Percentiles rank a stretch among this genome's conserved stretches.
These are phyloP conservation scores for Notolabrus celidotus DNA, from an alignment of 2,797 vertebrate genomes.

Conservation along the genomic window DNA sequence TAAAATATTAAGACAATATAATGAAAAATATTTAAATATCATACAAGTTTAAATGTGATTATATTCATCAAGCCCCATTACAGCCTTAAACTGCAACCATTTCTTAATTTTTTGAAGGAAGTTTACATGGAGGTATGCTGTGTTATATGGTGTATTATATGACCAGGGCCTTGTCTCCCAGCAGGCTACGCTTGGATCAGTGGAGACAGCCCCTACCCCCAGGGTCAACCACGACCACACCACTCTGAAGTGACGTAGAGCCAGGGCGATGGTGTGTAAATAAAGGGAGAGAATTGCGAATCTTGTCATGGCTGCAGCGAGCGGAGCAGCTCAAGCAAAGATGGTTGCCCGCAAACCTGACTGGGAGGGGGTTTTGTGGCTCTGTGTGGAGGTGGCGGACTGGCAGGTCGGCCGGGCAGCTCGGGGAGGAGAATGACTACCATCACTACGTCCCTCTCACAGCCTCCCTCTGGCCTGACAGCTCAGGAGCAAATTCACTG, in stretches of 20 bases:
- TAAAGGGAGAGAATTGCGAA: constrained; percentile 92
- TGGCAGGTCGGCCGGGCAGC: constrained; percentile 1
- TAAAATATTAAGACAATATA: constrained; percentile 17
- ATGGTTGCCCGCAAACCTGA: constrained; percentile 92
- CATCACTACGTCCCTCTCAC: constrained; percentile 58
- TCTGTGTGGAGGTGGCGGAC: constrained; percentile 80
- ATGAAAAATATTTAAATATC: constrained; percentile 9
- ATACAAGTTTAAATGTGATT: too few species aligned
- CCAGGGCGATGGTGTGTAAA: constrained; percentile 96
- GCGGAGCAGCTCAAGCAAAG: constrained; percentile 91
- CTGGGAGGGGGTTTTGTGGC: constrained; percentile 84
- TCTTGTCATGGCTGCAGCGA: constrained; percentile 87
- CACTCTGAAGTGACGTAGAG: constrained; percentile 89
- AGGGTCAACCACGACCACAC: constrained; percentile 89
- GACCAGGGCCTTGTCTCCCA: constrained; percentile 84
- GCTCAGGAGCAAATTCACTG: constrained; percentile 85
- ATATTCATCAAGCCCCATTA: too few species aligned
- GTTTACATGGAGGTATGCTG: constrained; percentile 81
- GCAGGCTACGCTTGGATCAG: constrained; percentile 89
- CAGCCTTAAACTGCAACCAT: not conserved
- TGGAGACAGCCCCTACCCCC: constrained; percentile 90
- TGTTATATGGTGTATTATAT: constrained; percentile 72
- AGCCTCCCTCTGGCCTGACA: constrained; percentile 80
- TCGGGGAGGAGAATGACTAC: constrained; percentile 57
- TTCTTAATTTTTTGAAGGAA: constrained; percentile 66